Percentiles rank a stretch among this genome's conserved stretches.
These are phyloP conservation scores for Lophotis ruficrista DNA, from an alignment of 2,113 vertebrate species.

Conservation along the genomic window DNA sequence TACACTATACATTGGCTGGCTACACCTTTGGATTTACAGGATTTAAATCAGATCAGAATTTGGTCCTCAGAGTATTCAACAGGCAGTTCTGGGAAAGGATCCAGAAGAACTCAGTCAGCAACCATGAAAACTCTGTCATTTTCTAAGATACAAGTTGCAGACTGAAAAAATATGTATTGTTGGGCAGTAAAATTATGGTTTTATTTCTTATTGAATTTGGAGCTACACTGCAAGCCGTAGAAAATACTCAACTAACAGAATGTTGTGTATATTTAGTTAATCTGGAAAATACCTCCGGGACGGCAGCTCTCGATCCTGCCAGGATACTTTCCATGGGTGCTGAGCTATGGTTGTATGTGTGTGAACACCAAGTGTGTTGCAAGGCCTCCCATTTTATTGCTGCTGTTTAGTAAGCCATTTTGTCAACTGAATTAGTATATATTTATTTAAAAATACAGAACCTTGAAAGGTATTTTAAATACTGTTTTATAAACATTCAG, in stretches of 20 bases:
- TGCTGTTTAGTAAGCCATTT: background rate
- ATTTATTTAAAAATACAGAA: background rate
- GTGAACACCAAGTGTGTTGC: background rate
- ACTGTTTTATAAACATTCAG: background rate
- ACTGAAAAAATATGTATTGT: background rate
- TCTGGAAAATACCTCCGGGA: background rate
- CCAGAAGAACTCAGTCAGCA: background rate
- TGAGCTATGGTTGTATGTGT: background rate
- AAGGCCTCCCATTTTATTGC: background rate
- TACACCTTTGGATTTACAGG: conserved; percentile 18
- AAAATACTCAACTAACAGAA: conserved; percentile 11
- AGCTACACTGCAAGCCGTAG: background rate
- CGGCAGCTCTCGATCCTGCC: background rate
- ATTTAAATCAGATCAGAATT: conserved; percentile 10
- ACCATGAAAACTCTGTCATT: background rate
- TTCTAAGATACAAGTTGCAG: background rate
- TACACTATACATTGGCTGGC: background rate
- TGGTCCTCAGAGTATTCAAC: background rate
- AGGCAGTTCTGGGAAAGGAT: background rate
- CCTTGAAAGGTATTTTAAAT: background rate
- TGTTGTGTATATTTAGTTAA: background rate
- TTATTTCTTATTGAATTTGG: conserved; percentile 4
- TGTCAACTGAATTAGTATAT: background rate
- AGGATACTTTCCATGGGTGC: background rate
- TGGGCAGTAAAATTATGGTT: background rate